Evolutionary conservation across 2,888 invertebrate genomes (phyloP), one percentile per base, ranked within the genome.

Genomic region (Nomada ruficornis): DNA sequence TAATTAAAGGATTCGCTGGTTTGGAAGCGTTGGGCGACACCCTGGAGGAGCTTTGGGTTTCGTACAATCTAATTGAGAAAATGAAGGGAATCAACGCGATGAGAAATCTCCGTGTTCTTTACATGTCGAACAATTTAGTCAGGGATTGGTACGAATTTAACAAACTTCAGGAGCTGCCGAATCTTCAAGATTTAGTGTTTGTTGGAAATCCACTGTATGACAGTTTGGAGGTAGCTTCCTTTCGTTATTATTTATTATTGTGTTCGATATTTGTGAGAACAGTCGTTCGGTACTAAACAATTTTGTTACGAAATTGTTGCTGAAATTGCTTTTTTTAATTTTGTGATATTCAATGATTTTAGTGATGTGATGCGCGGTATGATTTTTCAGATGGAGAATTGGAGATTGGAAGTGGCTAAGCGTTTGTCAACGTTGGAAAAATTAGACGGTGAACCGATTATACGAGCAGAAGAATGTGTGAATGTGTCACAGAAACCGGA

Each of bases 1-100:
- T 97, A 91, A 97, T 99, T 0, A 99, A 99, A 94, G 96, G 96
- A 2, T 96, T 99, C 80, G 95, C 97, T 69, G 99, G 99, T 23
- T 95, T 99, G 94, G 99, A 99, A 94, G 95, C 96, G 0, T 95
- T 98, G 2, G 97, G 96, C 0, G 98, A 99, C 11, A 97, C 97
- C 0, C 93, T 99, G 23, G 97, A 98, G 91, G 97, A 99, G 92
- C 94, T 99, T 1, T 99, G 99, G 99, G 96, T 98, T 55, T 98
- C 98, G 0, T 98, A 98, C 92, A 99, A 99, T 93, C 94, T 96
- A 42, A 96, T 99, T 78, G 99, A 99, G 91, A 98, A 98, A 94
- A 94, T 98, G 82, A 98, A 98, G 94, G 98, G 98, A 0, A 95
- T 98, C 13, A 96, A 96, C 57, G 96, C 96, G 0, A 94, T 99